These are phyloP conservation scores for Tyto alba DNA, from an alignment of 2,113 vertebrate genomes.

Conservation along the genomic window DNA sequence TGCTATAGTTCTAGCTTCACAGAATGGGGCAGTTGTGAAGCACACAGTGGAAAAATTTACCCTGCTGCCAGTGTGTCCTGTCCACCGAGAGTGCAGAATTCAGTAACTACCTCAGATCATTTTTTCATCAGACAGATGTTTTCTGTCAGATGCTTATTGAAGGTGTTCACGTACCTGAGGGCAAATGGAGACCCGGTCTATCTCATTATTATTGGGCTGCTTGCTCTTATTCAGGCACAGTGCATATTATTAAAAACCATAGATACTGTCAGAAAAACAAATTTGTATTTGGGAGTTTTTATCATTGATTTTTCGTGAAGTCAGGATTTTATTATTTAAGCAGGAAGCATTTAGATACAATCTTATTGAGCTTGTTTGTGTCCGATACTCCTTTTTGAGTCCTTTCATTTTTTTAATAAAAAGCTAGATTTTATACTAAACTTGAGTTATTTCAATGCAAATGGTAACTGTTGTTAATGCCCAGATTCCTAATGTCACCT, in stretches of 20 bases:
- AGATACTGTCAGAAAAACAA: not conserved
- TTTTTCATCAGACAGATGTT: not conserved
- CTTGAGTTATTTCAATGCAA: not conserved
- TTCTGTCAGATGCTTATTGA: not conserved
- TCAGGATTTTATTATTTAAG: not conserved
- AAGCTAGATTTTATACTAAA: not conserved
- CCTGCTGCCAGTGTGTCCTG: not conserved
- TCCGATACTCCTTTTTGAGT: not conserved
- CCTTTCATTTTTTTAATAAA: not conserved
- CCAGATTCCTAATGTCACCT: not conserved
- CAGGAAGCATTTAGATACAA: not conserved
- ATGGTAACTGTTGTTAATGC: not conserved
- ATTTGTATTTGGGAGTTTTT: not conserved
- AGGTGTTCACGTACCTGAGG: not conserved
- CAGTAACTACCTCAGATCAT: not conserved
- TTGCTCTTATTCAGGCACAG: not conserved
- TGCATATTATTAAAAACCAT: not conserved
- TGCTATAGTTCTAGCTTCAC: not conserved
- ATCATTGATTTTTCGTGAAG: not conserved
- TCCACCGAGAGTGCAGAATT: not conserved
- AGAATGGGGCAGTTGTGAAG: rapidly evolving
- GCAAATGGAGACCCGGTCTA: not conserved
- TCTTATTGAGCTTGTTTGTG: not conserved
- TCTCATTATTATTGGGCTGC: not conserved
- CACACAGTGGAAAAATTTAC: not conserved